A percentile compares a stretch with the other conserved stretches of the same genome.
Conservation (phyloP, 23 tunicate species). For the Trididemnum clinides region DNA sequence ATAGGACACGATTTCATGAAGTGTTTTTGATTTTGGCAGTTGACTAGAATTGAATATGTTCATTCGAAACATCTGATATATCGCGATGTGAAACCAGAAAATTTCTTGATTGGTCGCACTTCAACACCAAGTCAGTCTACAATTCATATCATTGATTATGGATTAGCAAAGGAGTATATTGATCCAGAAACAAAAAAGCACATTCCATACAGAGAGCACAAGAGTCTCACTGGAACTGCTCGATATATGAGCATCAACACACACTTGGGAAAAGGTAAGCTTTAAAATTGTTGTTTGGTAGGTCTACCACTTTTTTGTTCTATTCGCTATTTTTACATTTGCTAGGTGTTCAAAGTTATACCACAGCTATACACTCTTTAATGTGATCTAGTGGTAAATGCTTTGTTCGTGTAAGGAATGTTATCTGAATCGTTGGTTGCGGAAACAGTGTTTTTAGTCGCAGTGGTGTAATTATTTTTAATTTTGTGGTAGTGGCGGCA, state of each 20-base stretch:
- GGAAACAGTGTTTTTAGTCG: no score
- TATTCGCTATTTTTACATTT: no score
- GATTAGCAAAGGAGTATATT: conserved; percentile 97
- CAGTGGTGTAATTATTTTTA: no score
- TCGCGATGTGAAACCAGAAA: conserved; percentile 99
- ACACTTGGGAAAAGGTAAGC: conserved; percentile 99
- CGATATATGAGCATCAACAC: conserved; percentile 99
- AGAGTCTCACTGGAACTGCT: conserved; percentile 98
- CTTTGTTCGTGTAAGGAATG: no score
- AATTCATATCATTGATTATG: conserved; percentile 94
- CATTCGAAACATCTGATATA: conserved; percentile 99
- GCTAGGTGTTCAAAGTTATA: no score
- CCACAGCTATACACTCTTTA: no score
- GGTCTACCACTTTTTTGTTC: no score
- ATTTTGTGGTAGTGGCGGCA: no score
- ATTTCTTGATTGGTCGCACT: conserved; percentile 90
- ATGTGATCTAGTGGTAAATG: no score
- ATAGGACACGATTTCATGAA: no score
- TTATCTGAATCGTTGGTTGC: no score
- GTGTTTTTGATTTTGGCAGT: conserved; percentile 21
- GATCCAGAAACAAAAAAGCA: conserved; percentile 99
- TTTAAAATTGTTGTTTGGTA: no score
- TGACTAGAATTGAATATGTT: conserved; percentile 92
- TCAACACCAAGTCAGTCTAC: conserved; percentile 76
- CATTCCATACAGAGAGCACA: conserved; percentile 99